Evolutionary conservation across 2,113 vertebrate genomes (phyloP), one percentile per base, ranked within the genome.

Genomic region (Athene cunicularia): DNA sequence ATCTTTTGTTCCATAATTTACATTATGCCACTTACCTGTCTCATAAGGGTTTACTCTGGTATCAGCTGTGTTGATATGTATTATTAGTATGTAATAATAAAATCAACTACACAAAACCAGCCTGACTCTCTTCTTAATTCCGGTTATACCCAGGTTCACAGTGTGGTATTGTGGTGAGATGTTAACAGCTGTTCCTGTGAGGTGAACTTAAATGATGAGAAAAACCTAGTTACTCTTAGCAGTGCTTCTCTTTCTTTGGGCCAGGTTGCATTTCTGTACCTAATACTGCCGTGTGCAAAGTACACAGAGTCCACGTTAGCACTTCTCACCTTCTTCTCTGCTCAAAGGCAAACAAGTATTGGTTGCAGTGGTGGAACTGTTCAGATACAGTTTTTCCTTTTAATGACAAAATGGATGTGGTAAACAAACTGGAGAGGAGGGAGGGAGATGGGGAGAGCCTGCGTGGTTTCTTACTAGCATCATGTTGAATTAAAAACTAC

Each of bases 11-110:
- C 86, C 32, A 30, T 91, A 56, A 79, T 64, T 71, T 55, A 52
- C 60, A 79, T 90, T 80, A 43, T 63, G 77, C 58, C 94, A 95
- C 52, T 73, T 59, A 66, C 0, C 81, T 94, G 77, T 95, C 83
- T 60, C 82, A 8, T 14, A 28, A 70, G 23, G 70, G 73, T 91
- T 97, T 95, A 77, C 68, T 95, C 79, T 70, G 88, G 21, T 96
- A 91, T 43, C 89, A 91, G 43, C 68, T 79, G 74, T 91, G 91
- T 96, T 37, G 33, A 67, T 88, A 81, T 89, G 83, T 94, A 86
- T 95, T 94, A 75, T 63, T 68, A 93, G 28, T 90, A 87, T 81
- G 91, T 73, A 96, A 96, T 92, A 97, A 97, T 95, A 95, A 97
- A 97, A 93, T 75, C 82, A 83, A 50, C 88, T 64, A 72, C 72